Conservation (phyloP, 2,113 vertebrate species). For the Thalassoma bifasciatum region DNA sequence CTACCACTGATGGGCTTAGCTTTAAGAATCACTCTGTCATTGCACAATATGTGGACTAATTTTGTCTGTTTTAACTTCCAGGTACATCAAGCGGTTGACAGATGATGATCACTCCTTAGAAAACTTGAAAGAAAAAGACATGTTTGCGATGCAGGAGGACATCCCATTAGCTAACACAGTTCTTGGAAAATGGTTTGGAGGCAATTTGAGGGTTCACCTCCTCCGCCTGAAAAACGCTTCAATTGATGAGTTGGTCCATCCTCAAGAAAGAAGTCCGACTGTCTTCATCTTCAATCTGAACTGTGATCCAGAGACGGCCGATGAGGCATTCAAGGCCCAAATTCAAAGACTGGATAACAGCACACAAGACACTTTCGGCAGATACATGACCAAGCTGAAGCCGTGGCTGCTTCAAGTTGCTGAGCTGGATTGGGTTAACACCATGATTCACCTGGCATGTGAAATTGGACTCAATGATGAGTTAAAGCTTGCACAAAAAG, state of each 20-base stretch:
- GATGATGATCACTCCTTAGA: neutral
- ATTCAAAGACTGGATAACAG: constrained; percentile 8
- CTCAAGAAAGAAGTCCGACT: no score
- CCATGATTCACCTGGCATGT: neutral
- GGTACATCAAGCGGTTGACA: neutral
- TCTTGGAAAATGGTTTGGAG: accelerated
- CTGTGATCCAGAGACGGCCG: constrained; percentile 13
- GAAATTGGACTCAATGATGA: neutral
- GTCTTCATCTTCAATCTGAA: constrained; percentile 3
- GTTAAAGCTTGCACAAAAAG: neutral
- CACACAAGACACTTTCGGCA: constrained; percentile 9
- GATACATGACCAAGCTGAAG: neutral
- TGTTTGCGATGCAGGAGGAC: neutral
- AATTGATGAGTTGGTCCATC: neutral
- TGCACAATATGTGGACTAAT: neutral
- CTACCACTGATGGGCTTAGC: no score
- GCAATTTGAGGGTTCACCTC: neutral
- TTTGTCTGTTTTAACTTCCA: constrained; percentile 4
- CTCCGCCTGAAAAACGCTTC: neutral
- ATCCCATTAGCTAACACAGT: neutral
- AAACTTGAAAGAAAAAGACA: neutral
- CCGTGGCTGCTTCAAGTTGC: neutral
- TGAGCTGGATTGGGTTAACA: neutral
- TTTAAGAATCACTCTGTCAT: neutral
- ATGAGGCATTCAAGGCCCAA: constrained; percentile 9